Percentiles rank a stretch among this genome's conserved stretches.
phyloP scores from a whole-genome alignment of 2,113 vertebrate genomes.

The Sorex fumeus region DNA sequence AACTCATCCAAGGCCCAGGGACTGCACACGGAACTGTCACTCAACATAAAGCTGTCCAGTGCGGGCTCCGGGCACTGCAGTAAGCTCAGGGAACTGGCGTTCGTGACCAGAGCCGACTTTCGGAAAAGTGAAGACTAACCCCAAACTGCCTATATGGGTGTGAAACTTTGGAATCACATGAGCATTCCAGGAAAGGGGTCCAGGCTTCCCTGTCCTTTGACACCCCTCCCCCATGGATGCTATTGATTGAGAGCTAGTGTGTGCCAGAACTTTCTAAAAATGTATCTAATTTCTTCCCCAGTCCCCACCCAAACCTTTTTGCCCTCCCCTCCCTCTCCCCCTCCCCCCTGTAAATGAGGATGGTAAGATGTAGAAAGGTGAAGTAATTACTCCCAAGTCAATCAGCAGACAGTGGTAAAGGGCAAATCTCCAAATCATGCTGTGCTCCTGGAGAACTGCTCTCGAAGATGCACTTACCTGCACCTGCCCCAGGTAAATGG shows the following conservation, averaged over 20 bases:
- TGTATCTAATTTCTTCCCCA: background rate
- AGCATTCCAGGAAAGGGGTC: background rate
- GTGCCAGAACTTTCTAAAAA: background rate
- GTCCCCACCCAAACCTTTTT: background rate
- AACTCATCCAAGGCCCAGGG: conserved; percentile 59
- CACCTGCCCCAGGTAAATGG: too few relatives aligned
- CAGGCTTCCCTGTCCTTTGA: background rate
- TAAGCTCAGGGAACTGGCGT: background rate
- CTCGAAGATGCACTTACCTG: too few relatives aligned
- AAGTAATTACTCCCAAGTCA: background rate
- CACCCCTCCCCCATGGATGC: background rate
- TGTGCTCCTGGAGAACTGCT: too few relatives aligned
- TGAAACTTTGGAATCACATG: background rate
- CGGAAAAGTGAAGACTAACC: background rate
- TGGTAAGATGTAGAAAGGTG: background rate
- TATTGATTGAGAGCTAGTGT: background rate
- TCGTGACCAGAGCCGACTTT: conserved; percentile 13
- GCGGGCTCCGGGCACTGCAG: background rate
- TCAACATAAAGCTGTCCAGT: background rate
- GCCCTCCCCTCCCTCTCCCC: too few relatives aligned
- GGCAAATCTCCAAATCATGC: too few relatives aligned
- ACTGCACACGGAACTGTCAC: conserved; percentile 26
- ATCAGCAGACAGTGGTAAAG: background rate
- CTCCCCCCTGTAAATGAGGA: background rate
- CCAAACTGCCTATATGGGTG: fast-evolving